Percentiles rank a stretch among this genome's conserved stretches.
Evolutionary conservation across 1,140 invertebrate species (phyloP).

Genomic region (Drosophila yakuba): DNA sequence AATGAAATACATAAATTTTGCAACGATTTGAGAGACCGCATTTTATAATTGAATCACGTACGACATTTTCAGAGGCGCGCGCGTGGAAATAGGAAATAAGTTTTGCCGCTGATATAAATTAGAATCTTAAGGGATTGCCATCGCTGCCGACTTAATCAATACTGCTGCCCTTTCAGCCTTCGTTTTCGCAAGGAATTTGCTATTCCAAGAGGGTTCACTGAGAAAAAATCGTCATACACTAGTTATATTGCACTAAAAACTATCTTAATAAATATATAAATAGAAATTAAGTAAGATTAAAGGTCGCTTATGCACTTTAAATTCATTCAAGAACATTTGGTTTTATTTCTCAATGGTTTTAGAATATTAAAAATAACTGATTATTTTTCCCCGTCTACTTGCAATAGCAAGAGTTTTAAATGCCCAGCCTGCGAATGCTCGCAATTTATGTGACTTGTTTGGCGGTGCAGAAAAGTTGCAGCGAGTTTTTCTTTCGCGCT

Average conservation of each 20-base stretch:
- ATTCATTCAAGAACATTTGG: no score
- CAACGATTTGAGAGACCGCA: slow-evolving; percentile 84
- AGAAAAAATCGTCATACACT: neutral
- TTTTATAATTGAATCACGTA: slow-evolving; percentile 85
- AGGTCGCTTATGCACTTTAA: no score
- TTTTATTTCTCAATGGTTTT: no score
- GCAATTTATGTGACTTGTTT: slow-evolving; percentile 67
- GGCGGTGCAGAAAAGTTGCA: slow-evolving; percentile 42
- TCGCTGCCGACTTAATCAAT: slow-evolving; percentile 65
- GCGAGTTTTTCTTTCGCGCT: slow-evolving; percentile 23
- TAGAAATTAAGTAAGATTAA: no score
- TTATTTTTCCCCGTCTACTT: slow-evolving; percentile 8
- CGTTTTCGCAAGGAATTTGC: neutral
- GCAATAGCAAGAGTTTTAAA: slow-evolving; percentile 36
- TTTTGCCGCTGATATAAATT: slow-evolving; percentile 82
- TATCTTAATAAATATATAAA: no score
- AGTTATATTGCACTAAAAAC: no score
- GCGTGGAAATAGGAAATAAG: slow-evolving; percentile 80
- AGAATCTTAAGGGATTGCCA: slow-evolving; percentile 80
- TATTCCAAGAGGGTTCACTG: slow-evolving; percentile 1
- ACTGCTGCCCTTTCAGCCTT: slow-evolving; percentile 9
- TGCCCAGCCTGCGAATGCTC: slow-evolving; percentile 37
- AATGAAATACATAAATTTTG: slow-evolving; percentile 84
- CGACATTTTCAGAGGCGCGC: slow-evolving; percentile 65
- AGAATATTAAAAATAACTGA: neutral